Conservation (phyloP, 1,140 invertebrate genomes). For the Drosophila gunungcola region DNA sequence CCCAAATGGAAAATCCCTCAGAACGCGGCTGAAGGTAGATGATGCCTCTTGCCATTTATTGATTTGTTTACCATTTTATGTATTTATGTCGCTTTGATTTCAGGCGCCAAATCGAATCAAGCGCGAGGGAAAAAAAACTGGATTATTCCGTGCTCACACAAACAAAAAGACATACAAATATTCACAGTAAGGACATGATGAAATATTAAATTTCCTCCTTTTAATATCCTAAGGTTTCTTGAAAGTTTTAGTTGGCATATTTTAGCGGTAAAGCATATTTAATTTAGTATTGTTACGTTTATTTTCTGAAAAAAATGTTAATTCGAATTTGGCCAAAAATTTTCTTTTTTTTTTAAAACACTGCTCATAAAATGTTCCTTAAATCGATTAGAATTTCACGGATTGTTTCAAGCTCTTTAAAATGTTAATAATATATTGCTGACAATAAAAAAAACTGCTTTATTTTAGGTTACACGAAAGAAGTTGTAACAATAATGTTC, state of each 20-base stretch:
- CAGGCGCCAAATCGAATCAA: constrained; percentile 57
- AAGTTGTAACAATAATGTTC: no score
- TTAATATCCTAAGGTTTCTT: background rate
- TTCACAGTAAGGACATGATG: background rate
- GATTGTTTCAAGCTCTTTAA: no score
- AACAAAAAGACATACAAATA: constrained; percentile 25
- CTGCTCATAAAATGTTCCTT: no score
- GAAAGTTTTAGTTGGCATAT: background rate
- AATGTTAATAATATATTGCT: no score
- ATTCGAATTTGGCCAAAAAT: no score
- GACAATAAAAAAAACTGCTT: no score
- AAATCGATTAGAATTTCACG: no score
- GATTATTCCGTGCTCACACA: constrained; percentile 41
- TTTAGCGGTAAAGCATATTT: no score
- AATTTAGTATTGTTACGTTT: no score
- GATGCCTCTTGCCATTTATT: constrained; percentile 64
- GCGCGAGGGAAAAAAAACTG: constrained; percentile 42
- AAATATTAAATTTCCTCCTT: background rate
- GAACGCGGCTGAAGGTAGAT: constrained; percentile 34
- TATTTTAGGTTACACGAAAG: no score
- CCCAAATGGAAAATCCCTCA: constrained; percentile 62
- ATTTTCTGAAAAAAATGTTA: no score
- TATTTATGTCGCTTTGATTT: constrained; percentile 66
- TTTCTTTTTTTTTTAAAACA: no score
- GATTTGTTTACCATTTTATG: constrained; percentile 70